phyloP scores from a whole-genome alignment of 2,888 invertebrate genomes.

The Scaptomyza tumidula region DNA sequence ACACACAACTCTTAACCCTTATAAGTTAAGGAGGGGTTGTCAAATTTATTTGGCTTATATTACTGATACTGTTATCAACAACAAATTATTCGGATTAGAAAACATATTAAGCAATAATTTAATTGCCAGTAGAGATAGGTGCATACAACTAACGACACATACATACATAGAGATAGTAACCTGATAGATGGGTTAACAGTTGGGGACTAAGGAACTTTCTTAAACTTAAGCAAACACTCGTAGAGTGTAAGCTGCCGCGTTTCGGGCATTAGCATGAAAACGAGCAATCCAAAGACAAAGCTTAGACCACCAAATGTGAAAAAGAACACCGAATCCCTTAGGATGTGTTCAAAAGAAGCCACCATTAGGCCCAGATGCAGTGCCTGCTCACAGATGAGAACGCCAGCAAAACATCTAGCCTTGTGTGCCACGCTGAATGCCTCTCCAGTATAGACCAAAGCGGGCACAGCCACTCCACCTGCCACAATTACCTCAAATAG shows the following conservation, averaged over 20 bases:
- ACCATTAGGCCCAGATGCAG: conserved; percentile 73
- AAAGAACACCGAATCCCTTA: conserved; percentile 71
- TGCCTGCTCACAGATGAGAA: conserved; percentile 74
- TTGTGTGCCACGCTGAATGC: conserved; percentile 80
- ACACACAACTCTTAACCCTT: background rate
- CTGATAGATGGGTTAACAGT: conserved; percentile 2
- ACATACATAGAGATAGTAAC: conserved; percentile 18
- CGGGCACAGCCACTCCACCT: conserved; percentile 76
- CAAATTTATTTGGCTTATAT: background rate
- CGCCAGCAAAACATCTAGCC: conserved; percentile 68
- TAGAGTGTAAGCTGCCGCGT: conserved; percentile 75
- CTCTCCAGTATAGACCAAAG: conserved; percentile 79
- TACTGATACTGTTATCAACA: background rate
- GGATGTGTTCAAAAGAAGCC: conserved; percentile 58
- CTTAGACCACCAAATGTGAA: conserved; percentile 76
- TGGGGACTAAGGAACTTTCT: conserved; percentile 64
- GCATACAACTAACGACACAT: conserved; percentile 28
- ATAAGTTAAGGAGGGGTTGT: background rate
- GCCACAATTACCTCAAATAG: conserved; percentile 77
- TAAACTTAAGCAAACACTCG: conserved; percentile 79
- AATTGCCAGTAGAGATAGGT: conserved; percentile 46
- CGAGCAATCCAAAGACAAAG: conserved; percentile 68
- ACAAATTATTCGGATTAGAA: background rate
- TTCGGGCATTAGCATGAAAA: conserved; percentile 80
- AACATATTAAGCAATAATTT: conserved; percentile 7